Conservation (phyloP, 1,140 invertebrate genomes). For the Scaptodrosophila lebanonensis region DNA sequence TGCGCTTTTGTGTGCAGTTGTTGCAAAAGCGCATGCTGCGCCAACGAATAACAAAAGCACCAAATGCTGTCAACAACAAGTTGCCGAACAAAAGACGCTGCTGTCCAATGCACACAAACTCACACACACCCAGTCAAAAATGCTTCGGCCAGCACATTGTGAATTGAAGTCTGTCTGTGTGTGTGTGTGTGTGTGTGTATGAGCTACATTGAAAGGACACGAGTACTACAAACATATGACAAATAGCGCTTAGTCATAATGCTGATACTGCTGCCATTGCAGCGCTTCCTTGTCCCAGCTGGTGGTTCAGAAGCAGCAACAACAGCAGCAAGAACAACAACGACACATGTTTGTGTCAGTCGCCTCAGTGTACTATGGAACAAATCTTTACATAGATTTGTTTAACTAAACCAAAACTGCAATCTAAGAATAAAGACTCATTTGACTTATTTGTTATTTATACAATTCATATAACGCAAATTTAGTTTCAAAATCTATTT, state of each 20-base stretch:
- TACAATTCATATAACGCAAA: too few relatives aligned
- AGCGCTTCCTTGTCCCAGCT: slow-evolving; percentile 25
- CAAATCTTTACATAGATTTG: too few relatives aligned
- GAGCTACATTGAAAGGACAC: slow-evolving; percentile 9
- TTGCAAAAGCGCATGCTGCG: slow-evolving; percentile 30
- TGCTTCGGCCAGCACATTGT: too few relatives aligned
- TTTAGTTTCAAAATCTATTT: too few relatives aligned
- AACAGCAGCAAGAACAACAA: slow-evolving; percentile 7
- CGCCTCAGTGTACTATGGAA: not conserved
- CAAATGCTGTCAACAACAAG: slow-evolving; percentile 68
- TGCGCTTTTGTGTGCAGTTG: slow-evolving; percentile 26
- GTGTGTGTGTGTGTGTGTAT: slow-evolving; percentile 24
- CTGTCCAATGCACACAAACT: slow-evolving; percentile 49
- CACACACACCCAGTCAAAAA: slow-evolving; percentile 1
- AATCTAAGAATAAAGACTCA: too few relatives aligned
- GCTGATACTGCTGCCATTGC: too few relatives aligned
- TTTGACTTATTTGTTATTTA: too few relatives aligned
- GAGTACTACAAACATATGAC: slow-evolving; percentile 44
- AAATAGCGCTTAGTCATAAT: slow-evolving; percentile 64
- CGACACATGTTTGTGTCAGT: slow-evolving; percentile 51
- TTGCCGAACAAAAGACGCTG: slow-evolving; percentile 60
- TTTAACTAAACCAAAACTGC: too few relatives aligned
- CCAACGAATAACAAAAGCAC: slow-evolving; percentile 27
- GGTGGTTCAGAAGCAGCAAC: slow-evolving; percentile 35
- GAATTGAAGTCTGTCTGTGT: too few relatives aligned